A percentile compares a stretch with the other conserved stretches of the same genome.
phyloP scores from a whole-genome alignment of 2,888 invertebrate species.

The Meliscaeva auricollis region DNA sequence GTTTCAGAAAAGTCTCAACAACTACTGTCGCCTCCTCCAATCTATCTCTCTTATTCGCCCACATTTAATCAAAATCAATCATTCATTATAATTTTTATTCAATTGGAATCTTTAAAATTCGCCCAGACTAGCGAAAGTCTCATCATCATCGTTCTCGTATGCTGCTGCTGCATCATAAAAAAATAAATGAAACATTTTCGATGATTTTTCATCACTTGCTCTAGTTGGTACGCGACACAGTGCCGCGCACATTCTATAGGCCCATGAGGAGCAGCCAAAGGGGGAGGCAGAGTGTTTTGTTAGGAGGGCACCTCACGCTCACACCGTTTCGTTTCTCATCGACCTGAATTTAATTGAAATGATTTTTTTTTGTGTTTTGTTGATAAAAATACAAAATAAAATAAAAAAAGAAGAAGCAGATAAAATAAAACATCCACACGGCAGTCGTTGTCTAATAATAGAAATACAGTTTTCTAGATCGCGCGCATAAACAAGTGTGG shows the following conservation, averaged over 20 bases:
- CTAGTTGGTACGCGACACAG: slow-evolving; percentile 68
- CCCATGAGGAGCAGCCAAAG: neutral
- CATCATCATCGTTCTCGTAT: neutral
- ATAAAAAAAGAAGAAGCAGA: slow-evolving; percentile 16
- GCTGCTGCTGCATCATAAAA: no score
- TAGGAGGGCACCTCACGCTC: slow-evolving; percentile 55
- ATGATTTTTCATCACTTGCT: slow-evolving; percentile 57
- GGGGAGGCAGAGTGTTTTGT: neutral
- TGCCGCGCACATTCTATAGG: slow-evolving; percentile 50
- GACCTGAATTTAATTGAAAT: slow-evolving; percentile 76
- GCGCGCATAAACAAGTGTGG: slow-evolving; percentile 72
- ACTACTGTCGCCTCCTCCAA: neutral
- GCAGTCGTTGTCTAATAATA: slow-evolving; percentile 64
- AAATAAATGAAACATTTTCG: slow-evolving; percentile 4
- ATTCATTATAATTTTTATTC: slow-evolving; percentile 45
- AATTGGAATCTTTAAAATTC: slow-evolving; percentile 57
- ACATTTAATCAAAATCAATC: slow-evolving; percentile 68
- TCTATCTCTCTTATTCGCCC: no score
- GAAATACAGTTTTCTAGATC: slow-evolving; percentile 57
- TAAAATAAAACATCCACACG: slow-evolving; percentile 46
- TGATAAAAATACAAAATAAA: slow-evolving; percentile 34
- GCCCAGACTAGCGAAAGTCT: slow-evolving; percentile 62
- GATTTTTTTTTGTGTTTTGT: slow-evolving; percentile 52
- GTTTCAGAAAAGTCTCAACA: slow-evolving; percentile 25
- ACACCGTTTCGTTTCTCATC: slow-evolving; percentile 54